These are phyloP conservation scores for Tethya wilhelma DNA, from an alignment of 37 sponge, comb jelly and placozoan species.

Conservation along the genomic window DNA sequence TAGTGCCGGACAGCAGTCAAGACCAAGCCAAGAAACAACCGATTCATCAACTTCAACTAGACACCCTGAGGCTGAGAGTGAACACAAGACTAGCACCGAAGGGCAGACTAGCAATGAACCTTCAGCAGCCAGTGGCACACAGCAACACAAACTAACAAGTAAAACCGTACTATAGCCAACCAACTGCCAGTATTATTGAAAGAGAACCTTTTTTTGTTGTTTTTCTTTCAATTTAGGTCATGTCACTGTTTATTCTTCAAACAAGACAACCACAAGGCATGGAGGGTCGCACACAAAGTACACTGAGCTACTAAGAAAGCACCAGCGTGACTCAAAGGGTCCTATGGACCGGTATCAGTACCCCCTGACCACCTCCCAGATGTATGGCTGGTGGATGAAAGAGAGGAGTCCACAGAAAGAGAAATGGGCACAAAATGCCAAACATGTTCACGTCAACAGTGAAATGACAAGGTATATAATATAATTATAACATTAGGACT, in stretches of 20 bases:
- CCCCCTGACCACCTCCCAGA: constrained; percentile 87
- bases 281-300: constrained; percentile 75
- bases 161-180: too few relatives aligned
- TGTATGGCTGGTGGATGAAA: constrained; percentile 95
- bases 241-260: too few relatives aligned
- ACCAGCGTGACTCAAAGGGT: constrained; percentile 81
- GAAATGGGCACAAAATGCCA: constrained; percentile 69
- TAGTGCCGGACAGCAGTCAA: not conserved
- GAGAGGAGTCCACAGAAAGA: constrained; percentile 45
- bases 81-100: too few relatives aligned
- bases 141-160: too few relatives aligned
- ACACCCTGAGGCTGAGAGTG: too few relatives aligned
- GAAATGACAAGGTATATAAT: constrained; percentile 97
- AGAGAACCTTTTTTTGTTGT: too few relatives aligned
- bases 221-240: too few relatives aligned
- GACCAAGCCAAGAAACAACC: not conserved
- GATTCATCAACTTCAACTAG: not conserved
- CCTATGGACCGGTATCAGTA: constrained; percentile 83
- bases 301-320: constrained; percentile 80
- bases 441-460: constrained; percentile 88
- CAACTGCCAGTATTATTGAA: too few relatives aligned
- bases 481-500: too few relatives aligned
- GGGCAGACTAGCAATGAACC: too few relatives aligned
- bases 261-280: constrained; percentile 15
- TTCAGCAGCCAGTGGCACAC: too few relatives aligned